These are phyloP conservation scores for Drosophila neotestacea DNA, from an alignment of 2,888 invertebrate genomes.

Conservation along the genomic window DNA sequence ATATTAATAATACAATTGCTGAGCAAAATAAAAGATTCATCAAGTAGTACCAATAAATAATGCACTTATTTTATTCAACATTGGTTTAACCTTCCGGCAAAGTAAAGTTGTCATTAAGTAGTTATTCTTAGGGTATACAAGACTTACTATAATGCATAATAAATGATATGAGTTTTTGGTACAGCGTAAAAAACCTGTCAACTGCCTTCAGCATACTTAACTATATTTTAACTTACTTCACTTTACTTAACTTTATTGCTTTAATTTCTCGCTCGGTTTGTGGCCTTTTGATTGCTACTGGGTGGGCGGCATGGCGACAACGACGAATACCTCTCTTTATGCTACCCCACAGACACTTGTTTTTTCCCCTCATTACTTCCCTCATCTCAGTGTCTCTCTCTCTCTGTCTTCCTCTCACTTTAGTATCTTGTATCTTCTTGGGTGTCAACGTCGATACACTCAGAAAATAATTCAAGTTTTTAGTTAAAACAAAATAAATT, in stretches of 20 bases:
- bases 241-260: constrained; percentile 37
- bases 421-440: constrained; percentile 2
- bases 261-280: constrained; percentile 52
- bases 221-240: constrained; percentile 15
- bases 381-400: neutral
- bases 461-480: neutral
- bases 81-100: neutral
- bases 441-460: constrained; percentile 12
- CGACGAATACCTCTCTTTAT: constrained; percentile 17
- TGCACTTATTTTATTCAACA: too few relatives aligned
- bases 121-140: constrained; percentile 9
- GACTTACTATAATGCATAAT: constrained; percentile 20
- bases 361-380: neutral
- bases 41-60: too few relatives aligned
- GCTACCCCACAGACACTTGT: constrained; percentile 10
- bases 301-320: constrained; percentile 48
- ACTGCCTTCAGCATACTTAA: constrained; percentile 16
- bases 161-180: constrained; percentile 21
- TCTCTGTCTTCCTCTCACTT: neutral
- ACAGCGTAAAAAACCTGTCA: constrained; percentile 51
- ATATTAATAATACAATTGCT: too few relatives aligned
- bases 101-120: neutral
- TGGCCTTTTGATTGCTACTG: constrained; percentile 48
- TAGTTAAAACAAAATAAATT: neutral
- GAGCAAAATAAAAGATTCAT: too few relatives aligned